Conservation (phyloP, 2,797 vertebrate species). For the Capromys pilorides region DNA sequence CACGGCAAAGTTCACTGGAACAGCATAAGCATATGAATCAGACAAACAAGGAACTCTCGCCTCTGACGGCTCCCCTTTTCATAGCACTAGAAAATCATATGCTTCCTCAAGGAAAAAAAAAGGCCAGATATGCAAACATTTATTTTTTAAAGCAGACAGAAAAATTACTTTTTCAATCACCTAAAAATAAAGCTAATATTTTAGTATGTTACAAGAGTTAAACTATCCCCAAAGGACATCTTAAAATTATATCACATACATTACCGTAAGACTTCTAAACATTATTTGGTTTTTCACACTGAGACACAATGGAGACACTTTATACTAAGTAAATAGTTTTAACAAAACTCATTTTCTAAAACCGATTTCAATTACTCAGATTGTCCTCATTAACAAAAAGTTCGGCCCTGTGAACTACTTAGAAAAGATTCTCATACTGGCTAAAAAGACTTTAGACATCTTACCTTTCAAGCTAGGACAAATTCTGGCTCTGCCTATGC, state of each 20-base stretch:
- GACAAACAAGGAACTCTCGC: conserved; percentile 27
- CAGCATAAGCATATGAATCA: neutral
- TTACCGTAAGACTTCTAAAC: neutral
- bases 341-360: neutral
- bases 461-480: neutral
- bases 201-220: conserved; percentile 1
- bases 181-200: conserved; percentile 1
- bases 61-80: neutral
- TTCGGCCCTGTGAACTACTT: neutral
- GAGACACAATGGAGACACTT: neutral
- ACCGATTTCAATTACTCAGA: neutral
- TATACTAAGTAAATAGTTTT: neutral
- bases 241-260: neutral
- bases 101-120: neutral
- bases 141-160: neutral
- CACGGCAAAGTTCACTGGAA: neutral
- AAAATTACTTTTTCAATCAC: conserved; percentile 33
- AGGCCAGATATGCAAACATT: neutral
- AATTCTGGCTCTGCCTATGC: neutral
- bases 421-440: neutral
- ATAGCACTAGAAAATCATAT: conserved; percentile 1
- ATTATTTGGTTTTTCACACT: neutral
- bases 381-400: neutral
- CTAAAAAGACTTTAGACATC: neutral
- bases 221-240: neutral